Evolutionary conservation across 1,140 invertebrate genomes (phyloP), one percentile per base, ranked within the genome.

Genomic region (Drosophila nannoptera): DNA sequence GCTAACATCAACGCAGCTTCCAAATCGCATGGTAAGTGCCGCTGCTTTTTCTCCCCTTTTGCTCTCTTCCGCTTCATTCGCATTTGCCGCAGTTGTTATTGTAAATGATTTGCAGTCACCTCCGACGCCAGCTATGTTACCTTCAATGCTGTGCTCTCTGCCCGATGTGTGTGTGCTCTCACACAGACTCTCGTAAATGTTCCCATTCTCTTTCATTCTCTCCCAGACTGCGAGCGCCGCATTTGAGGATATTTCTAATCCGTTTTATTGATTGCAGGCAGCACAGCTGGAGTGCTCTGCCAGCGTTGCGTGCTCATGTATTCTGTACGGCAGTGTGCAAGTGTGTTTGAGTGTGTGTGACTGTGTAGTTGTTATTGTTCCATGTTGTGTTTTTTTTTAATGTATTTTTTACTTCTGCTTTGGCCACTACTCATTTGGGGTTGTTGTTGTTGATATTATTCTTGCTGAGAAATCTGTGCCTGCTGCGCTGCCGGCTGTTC

Each of bases 171-270:
- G 38, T 54, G 40, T 38, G 6, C 43, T 46, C 46, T 63, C 50
- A n/a, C 12, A 16, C 32, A 5, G 7, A 9, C 33, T 29, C 9
- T 42, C 38, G 45, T 43, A 14, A 6, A 31, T 22, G 43, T 35
- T 52, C 22, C 22, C 7, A 36, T 33, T 46, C 59, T 29, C 50
- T 55, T 11, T 8, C 64, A 50, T 83, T 75, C 68, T 29, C 50
- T 55, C 12, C 6, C 64, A 55, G 78, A 73, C 68, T 69, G 56
- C 54, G 74, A 84, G 69, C 76, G 76, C 45, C 76, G 76, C 81
- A 86, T 84, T 84, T 86, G 84, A 81, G 81, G 81, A 84, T 84
- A 81, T 81, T 86, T 63, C 81, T 86, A 84, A 84, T 84, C 81
- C 81, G 81, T 84, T 84, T 84, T 84, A 84, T 84, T 84, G 81